Percentiles rank a stretch among this genome's conserved stretches.
Evolutionary conservation across 2,888 invertebrate species (phyloP).

Genomic region (Orthonevra nobilis): DNA sequence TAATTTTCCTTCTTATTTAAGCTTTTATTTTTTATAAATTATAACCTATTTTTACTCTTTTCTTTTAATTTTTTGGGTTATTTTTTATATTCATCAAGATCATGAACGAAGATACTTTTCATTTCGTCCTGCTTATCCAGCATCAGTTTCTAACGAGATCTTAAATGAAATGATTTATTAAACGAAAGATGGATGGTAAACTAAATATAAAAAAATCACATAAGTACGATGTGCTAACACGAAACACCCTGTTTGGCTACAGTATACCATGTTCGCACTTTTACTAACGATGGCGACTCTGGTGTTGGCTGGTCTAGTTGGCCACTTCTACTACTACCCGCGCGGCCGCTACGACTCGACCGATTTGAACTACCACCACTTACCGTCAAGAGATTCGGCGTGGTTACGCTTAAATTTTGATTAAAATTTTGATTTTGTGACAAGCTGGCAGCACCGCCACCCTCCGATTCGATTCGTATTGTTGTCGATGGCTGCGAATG

Average conservation of each 20-base stretch:
- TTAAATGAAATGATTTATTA: no score
- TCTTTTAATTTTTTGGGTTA: no score
- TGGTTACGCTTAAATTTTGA: constrained; percentile 71
- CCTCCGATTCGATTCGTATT: constrained; percentile 62
- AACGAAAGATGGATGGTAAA: no score
- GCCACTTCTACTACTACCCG: constrained; percentile 66
- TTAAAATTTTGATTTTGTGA: constrained; percentile 70
- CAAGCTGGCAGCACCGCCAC: constrained; percentile 35
- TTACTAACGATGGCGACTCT: constrained; percentile 79
- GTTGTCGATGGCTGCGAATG: constrained; percentile 64
- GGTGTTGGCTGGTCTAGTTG: constrained; percentile 73
- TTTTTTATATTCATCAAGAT: no score
- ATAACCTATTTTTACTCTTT: no score
- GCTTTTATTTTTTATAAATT: no score
- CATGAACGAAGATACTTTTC: no score
- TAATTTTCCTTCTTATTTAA: no score
- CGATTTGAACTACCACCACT: constrained; percentile 66
- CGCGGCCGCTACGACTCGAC: constrained; percentile 68
- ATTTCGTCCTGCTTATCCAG: no score
- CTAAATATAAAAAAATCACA: constrained; percentile 36
- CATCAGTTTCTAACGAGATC: no score
- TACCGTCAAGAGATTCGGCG: constrained; percentile 64
- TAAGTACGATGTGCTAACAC: constrained; percentile 75
- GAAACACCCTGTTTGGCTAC: constrained; percentile 80
- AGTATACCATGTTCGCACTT: constrained; percentile 80